A percentile compares a stretch with the other conserved stretches of the same genome.
phyloP scores from a whole-genome alignment of 2,888 invertebrate genomes.

The Rambutsinella grinnellia region DNA sequence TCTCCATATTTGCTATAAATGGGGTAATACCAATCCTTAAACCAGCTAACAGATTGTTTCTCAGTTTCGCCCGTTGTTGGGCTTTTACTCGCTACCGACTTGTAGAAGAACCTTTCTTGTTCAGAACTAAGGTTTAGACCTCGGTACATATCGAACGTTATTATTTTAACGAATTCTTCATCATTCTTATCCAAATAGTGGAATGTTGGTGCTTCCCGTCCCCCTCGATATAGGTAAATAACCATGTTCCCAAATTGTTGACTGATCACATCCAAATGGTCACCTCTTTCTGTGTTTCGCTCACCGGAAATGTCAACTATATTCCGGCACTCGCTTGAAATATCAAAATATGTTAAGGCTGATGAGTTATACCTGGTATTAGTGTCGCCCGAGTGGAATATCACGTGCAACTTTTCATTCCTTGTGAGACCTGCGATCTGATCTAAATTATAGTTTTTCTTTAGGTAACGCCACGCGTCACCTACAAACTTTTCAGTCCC shows the following conservation, averaged over 20 bases:
- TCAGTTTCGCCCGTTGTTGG: conserved; percentile 17
- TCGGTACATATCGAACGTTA: conserved; percentile 53
- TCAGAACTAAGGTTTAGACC: conserved; percentile 32
- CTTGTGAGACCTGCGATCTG: conserved; percentile 51
- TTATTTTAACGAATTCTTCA: conserved; percentile 54
- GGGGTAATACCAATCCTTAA: conserved; percentile 57
- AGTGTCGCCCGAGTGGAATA: conserved; percentile 42
- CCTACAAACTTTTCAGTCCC: conserved; percentile 49
- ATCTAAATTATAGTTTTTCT: conserved; percentile 42
- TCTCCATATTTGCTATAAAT: conserved; percentile 47
- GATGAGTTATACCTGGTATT: conserved; percentile 16
- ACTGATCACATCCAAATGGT: conserved; percentile 29
- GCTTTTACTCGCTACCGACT: conserved; percentile 15
- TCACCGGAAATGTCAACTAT: conserved; percentile 42
- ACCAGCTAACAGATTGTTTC: conserved; percentile 36
- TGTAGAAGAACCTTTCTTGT: conserved; percentile 30
- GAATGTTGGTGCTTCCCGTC: conserved; percentile 41
- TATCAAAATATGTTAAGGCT: conserved; percentile 51
- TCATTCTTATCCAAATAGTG: conserved; percentile 44
- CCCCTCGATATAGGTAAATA: conserved; percentile 40
- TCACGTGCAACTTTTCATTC: conserved; percentile 45
- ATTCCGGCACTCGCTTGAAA: conserved; percentile 47
- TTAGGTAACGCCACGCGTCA: conserved; percentile 56
- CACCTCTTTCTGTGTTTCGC: background rate
- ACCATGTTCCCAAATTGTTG: conserved; percentile 49